Conservation (phyloP, 2,113 vertebrate genomes). For the Acanthisitta chloris region DNA sequence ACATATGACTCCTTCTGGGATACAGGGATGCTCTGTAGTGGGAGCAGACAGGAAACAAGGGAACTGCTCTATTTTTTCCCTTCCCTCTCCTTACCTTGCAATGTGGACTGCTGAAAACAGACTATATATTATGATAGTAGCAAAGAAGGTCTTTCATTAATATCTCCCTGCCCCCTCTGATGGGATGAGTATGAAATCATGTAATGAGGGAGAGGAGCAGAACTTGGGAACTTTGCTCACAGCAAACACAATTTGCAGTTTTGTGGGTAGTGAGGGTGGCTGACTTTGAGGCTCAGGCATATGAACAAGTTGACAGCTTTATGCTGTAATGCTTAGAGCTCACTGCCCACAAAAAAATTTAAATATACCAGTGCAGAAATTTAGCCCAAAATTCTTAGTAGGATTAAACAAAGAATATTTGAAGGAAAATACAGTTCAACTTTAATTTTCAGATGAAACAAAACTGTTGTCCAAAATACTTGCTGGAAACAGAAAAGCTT, state of each 20-base stretch:
- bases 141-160: background rate
- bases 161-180: background rate
- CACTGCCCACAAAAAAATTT: background rate
- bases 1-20: background rate
- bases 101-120: background rate
- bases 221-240: background rate
- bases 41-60: fast-evolving
- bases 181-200: background rate
- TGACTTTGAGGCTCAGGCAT: background rate
- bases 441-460: background rate
- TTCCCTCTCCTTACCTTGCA: background rate
- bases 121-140: background rate
- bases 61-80: background rate
- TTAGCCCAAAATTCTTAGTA: background rate
- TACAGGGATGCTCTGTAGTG: background rate
- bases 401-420: background rate
- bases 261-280: background rate
- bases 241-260: background rate
- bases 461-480: background rate
- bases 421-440: background rate
- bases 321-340: background rate
- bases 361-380: background rate
- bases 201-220: background rate
- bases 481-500: background rate
- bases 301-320: background rate